Percentiles rank a stretch among this genome's conserved stretches.
phyloP scores from a whole-genome alignment of 2,113 vertebrate species.

The Tenrec ecaudatus region DNA sequence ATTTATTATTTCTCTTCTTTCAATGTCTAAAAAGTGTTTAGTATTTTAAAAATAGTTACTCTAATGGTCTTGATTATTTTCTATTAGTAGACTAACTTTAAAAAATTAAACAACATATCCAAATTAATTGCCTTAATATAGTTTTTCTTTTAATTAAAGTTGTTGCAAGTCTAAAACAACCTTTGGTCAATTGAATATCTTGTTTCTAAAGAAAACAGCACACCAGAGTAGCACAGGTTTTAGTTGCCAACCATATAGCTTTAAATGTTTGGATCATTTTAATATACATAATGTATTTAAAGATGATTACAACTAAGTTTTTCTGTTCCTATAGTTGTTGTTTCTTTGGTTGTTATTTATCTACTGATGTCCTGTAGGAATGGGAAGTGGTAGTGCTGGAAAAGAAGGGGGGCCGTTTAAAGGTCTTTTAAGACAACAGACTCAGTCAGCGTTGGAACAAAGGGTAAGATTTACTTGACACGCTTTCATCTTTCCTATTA shows the following conservation, averaged over 20 bases:
- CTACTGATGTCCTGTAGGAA: conserved; percentile 91
- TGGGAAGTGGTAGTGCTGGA: conserved; percentile 98
- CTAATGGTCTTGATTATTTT: conserved; percentile 48
- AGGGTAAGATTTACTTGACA: conserved; percentile 89
- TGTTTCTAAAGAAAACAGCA: conserved; percentile 14
- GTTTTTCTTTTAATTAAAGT: conserved; percentile 28
- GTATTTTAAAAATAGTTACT: conserved; percentile 1
- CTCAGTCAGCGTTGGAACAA: conserved; percentile 96
- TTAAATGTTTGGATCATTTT: conserved; percentile 35
- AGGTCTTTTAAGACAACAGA: conserved; percentile 97
- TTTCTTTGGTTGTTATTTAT: conserved; percentile 81
- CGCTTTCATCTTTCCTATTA: conserved; percentile 15
- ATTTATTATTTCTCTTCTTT: background rate
- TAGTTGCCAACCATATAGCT: background rate
- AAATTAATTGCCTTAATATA: conserved; percentile 7
- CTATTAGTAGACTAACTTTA: conserved; percentile 39
- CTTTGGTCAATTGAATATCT: conserved; percentile 10
- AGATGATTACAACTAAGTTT: conserved; percentile 42
- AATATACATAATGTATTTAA: conserved; percentile 30
- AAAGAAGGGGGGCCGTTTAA: conserved; percentile 98
- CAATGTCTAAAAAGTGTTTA: background rate
- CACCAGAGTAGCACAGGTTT: conserved; percentile 17
- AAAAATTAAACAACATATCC: conserved; percentile 36
- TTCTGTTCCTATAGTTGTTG: conserved; percentile 57
- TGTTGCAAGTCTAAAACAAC: conserved; percentile 34